Conservation (phyloP, 2,888 invertebrate genomes). For the Dasysyrphus tricinctus region DNA sequence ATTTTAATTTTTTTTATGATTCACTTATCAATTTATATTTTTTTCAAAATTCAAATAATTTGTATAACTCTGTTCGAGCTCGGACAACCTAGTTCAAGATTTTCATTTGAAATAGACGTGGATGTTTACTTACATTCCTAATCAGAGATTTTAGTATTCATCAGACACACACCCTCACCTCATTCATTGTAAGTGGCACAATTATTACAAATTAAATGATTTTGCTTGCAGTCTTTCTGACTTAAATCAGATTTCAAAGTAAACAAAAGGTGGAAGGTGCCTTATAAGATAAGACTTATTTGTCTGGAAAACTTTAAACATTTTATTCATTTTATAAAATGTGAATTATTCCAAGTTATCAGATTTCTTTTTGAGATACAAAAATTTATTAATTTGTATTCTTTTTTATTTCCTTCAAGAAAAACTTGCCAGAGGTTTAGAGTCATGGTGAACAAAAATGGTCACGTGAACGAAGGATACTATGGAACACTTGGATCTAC, state of each 20-base stretch:
- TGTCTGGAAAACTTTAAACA: not conserved
- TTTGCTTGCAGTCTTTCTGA: not conserved
- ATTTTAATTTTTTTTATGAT: not conserved
- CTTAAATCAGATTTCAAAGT: not conserved
- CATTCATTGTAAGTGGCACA: conserved; percentile 2
- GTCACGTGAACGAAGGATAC: conserved; percentile 78
- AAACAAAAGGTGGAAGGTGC: not conserved
- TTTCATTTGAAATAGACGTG: conserved; percentile 1
- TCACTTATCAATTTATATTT: conserved; percentile 1
- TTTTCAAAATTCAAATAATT: not conserved
- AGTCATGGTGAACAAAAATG: conserved; percentile 67
- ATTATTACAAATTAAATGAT: conserved; percentile 4
- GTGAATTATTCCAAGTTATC: not conserved
- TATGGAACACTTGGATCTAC: conserved; percentile 78
- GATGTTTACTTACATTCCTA: conserved; percentile 26
- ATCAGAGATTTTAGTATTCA: not conserved
- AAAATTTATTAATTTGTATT: not conserved
- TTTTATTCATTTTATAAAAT: not conserved
- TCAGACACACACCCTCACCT: not conserved
- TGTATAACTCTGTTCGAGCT: not conserved
- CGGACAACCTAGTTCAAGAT: not conserved
- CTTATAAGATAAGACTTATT: conserved; percentile 23
- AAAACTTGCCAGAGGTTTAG: not conserved
- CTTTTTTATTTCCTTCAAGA: not conserved
- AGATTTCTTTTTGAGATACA: not conserved